Base-by-base conservation (phyloP, 2,888 invertebrate genomes). In the Drosophila nr. perissopoda region DNA sequence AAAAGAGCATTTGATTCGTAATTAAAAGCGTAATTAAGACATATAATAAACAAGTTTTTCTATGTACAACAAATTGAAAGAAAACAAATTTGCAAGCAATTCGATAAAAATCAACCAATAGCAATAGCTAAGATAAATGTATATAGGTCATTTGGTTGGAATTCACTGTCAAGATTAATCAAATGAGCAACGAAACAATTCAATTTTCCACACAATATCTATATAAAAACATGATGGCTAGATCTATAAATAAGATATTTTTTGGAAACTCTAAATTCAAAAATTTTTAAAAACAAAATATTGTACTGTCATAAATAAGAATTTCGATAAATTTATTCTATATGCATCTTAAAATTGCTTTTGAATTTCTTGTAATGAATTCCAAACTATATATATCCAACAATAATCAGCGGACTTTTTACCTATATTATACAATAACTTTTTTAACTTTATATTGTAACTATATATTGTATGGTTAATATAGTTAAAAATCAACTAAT, bases 51-150 rank as follows among this genome's bases (percentile, higher is more conserved):
- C 42, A 33, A 36, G n/a, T 8, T 16, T 34, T 53, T 21, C 38
- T 58, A 52, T 36, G 48, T 77, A 59, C 66, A 78, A 56, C n/a
- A 53, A 58, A 38, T 38, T 18, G 16, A 53, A 42, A 69, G 31
- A 53, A 10, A 34, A 34, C 16, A 21, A 10, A 36, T 34, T 73
- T 79, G 60, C 78, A 75, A 72, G 57, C 78, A 7, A 45, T 48
- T 59, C 25, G 67, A 49, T 49, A n/a, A 68, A 42, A 67, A 16
- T 53, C 49, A 61, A 61, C 5, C 42, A 42, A 21, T 18, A 21
- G 21, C 21, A 21, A 13, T 38, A 76, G 52, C 31, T 69, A 18
- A 33, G n/a, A 27, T 57, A 29, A 34, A 36, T 48, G 33, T 65
- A 51, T 48, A 13, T 21, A 21, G 21, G 13, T 21, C 21, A 45